phyloP scores from a whole-genome alignment of 2,113 vertebrate species.

The Xenotilapia leptura region DNA sequence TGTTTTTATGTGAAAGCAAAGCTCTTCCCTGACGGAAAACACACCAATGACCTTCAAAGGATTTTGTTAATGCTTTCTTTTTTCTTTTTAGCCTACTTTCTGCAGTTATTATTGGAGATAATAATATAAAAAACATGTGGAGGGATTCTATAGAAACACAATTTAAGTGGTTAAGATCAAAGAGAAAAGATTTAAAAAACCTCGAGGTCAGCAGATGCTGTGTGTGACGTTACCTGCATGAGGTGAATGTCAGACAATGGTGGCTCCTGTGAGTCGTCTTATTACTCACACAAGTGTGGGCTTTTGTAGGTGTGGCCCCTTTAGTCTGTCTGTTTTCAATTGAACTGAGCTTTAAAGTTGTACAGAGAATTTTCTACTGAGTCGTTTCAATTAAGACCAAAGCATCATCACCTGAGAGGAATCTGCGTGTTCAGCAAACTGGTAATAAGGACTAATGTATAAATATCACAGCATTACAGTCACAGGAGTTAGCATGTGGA shows the following conservation, averaged over 20 bases:
- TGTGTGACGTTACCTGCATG: not conserved
- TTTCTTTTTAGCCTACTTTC: not conserved
- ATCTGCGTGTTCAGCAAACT: not conserved
- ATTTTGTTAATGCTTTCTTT: not conserved
- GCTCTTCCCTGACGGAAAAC: not conserved
- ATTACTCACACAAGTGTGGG: not conserved
- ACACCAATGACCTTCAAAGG: not conserved
- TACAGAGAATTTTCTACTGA: not conserved
- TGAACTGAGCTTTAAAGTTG: not conserved
- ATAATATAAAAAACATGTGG: not conserved
- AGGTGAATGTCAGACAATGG: not conserved
- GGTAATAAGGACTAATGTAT: not conserved
- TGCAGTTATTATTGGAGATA: not conserved
- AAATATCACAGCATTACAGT: not conserved
- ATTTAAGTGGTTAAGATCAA: not conserved
- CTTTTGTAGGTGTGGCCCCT: not conserved
- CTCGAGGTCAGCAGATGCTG: not conserved
- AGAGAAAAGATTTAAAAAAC: not conserved
- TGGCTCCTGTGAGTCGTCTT: not conserved
- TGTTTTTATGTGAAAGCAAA: slow-evolving; percentile 17
- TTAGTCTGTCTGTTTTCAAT: not conserved
- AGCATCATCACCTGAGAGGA: not conserved
- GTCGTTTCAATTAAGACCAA: not conserved
- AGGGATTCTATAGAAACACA: not conserved
- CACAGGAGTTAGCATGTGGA: not conserved